Evolutionary conservation across 1,140 invertebrate genomes (phyloP), one percentile per base, ranked within the genome.

Genomic region (Oppia nitens): DNA sequence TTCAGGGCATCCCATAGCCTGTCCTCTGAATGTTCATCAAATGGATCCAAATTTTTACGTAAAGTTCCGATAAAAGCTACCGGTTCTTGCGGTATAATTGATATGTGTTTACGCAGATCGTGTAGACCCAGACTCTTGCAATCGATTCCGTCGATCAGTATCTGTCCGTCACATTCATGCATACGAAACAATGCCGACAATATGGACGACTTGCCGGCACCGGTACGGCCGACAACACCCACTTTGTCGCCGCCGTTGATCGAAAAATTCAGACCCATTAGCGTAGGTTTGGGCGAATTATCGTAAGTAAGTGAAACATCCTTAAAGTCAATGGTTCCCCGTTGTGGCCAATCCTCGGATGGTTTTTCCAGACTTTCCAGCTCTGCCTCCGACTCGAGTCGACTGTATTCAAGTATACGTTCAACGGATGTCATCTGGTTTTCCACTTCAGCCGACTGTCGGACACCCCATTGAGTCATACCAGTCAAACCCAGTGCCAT

Each of bases 31-130:
- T 82, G 82, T 28, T 75, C 61, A 25, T 82, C 76, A 66, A 90
- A 90, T 0, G 89, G 88, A 74, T 93, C 89, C 61, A 94, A 73
- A 71, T 94, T 93, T 66, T 81, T 82, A 23, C 89, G 76, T 60
- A 92, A 68, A 6, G 79, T 80, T 0, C 85, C 87, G 1, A 85
- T 84, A 68, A 92, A 93, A 1, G 92, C 68, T 14, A 92, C 81
- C 0, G 88, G 87, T 54, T 78, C 76, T 69, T 77, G 76, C 27
- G 76, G 75, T 61, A 77, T 77, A 40, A 78, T 76, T 2, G 76
- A 73, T 45, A 77, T 69, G 53, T 69, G 69, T n/a, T 65, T 67
- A 23, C 76, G 57, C 1, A 78, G 65, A 58, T 75, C 73, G 64
- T 75, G 71, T 2, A 77, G 65, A 3, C 74, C 74, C 40, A 75